Evolutionary conservation across 2,888 invertebrate species (phyloP).

Genomic region (Diachrysia chrysitis): DNA sequence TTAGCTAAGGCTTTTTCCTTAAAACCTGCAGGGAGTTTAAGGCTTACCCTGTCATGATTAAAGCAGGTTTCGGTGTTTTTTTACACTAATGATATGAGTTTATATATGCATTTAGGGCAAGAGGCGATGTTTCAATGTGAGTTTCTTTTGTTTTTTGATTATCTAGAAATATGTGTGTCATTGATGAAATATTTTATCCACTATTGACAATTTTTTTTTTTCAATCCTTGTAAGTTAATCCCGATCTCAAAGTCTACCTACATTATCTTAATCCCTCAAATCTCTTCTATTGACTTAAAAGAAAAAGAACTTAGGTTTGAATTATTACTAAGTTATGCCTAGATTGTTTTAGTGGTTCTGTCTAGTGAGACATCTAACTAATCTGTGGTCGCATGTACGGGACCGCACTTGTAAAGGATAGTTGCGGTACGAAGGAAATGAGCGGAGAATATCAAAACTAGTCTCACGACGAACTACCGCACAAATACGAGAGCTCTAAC

Average conservation of each 20-base stretch:
- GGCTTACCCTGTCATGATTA: slow-evolving; percentile 25
- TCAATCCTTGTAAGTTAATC: too few species aligned
- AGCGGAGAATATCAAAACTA: background rate
- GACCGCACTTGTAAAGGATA: slow-evolving; percentile 2
- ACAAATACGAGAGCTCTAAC: too few species aligned
- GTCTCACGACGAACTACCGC: background rate
- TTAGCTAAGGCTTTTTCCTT: slow-evolving; percentile 41
- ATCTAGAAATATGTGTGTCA: too few species aligned
- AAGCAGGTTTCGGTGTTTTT: slow-evolving; percentile 27
- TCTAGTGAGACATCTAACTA: background rate
- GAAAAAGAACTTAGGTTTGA: background rate
- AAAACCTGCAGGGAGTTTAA: slow-evolving; percentile 9
- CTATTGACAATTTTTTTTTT: too few species aligned
- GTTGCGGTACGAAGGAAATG: background rate
- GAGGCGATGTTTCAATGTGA: background rate
- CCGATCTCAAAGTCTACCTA: too few species aligned
- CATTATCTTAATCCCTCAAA: too few species aligned
- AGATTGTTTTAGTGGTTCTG: background rate
- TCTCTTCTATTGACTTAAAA: too few species aligned
- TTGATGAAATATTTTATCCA: too few species aligned
- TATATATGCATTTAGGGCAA: slow-evolving; percentile 12
- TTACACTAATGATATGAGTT: slow-evolving; percentile 16
- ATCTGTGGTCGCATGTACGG: background rate
- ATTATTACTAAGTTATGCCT: background rate
- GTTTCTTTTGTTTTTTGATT: too few species aligned